phyloP scores from a whole-genome alignment of 2,888 invertebrate species.

The Drosophila paracracens region DNA sequence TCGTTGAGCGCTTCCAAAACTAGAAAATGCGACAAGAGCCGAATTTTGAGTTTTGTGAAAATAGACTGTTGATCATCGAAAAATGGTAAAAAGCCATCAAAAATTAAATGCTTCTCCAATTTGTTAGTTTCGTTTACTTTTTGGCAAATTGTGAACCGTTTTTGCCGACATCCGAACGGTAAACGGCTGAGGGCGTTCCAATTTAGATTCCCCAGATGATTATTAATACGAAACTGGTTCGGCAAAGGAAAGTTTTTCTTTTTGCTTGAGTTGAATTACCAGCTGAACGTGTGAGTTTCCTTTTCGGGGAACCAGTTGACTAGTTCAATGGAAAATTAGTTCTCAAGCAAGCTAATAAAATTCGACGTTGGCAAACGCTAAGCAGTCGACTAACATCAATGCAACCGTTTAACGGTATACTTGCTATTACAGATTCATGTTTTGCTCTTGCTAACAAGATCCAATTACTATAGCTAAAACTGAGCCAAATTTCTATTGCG shows the following conservation, averaged over 20 bases:
- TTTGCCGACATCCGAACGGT: constrained; percentile 35
- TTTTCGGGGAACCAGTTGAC: constrained; percentile 3
- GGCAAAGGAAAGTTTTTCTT: constrained; percentile 7
- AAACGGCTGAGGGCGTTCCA: constrained; percentile 47
- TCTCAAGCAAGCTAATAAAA: not conserved
- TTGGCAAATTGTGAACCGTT: constrained; percentile 31
- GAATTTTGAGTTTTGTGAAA: constrained; percentile 27
- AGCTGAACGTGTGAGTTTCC: constrained; percentile 29
- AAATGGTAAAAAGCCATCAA: constrained; percentile 50
- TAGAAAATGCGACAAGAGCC: constrained; percentile 29
- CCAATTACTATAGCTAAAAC: not conserved
- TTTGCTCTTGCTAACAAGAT: not conserved
- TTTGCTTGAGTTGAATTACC: not conserved
- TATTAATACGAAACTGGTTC: constrained; percentile 43
- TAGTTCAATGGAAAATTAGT: not conserved
- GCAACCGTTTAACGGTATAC: not conserved
- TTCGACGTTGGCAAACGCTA: not conserved
- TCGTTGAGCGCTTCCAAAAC: constrained; percentile 30
- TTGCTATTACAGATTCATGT: not conserved
- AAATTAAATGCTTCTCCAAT: constrained; percentile 39
- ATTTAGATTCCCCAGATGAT: constrained; percentile 50
- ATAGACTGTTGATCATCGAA: constrained; percentile 27
- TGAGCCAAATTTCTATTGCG: not conserved
- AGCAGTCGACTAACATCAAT: not conserved
- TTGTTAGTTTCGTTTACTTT: constrained; percentile 35